Conservation (phyloP, 2,797 vertebrate genomes). For the Hozukius guyotensis region DNA sequence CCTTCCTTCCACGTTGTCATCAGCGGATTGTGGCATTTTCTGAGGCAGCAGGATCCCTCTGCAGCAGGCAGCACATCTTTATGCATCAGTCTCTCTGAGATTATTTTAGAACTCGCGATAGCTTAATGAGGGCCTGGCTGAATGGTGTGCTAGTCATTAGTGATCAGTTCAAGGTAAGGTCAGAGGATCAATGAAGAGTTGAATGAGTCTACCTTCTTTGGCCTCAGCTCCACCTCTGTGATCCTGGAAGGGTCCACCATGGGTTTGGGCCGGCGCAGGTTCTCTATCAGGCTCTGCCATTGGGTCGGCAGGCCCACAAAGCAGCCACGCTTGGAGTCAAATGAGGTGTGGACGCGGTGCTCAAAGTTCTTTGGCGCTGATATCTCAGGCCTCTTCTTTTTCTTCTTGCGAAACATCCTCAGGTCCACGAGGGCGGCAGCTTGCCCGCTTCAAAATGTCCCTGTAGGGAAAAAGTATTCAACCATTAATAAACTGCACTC, state of each 20-base stretch:
- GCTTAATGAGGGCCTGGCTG: not conserved
- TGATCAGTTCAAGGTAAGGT: slow-evolving; percentile 22
- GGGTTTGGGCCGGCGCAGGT: slow-evolving; percentile 92
- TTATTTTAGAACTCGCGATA: not conserved
- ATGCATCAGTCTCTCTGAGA: not conserved
- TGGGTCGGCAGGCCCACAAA: slow-evolving; percentile 96
- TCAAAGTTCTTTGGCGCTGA: slow-evolving; percentile 97
- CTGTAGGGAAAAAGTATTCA: slow-evolving; percentile 39
- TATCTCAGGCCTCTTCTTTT: slow-evolving; percentile 99
- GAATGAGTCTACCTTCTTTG: slow-evolving; percentile 90
- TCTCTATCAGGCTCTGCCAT: slow-evolving; percentile 98
- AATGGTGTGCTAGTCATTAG: not conserved
- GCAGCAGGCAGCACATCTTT: slow-evolving; percentile 9
- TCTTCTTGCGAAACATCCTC: slow-evolving; percentile 98
- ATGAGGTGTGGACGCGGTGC: slow-evolving; percentile 97
- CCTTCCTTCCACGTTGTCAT: slow-evolving; percentile 43
- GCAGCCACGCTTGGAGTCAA: slow-evolving; percentile 92
- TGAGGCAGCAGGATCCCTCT: slow-evolving; percentile 50
- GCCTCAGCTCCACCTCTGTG: slow-evolving; percentile 94
- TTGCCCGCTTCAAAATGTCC: slow-evolving; percentile 59
- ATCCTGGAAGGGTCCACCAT: slow-evolving; percentile 98
- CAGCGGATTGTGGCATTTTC: slow-evolving; percentile 57
- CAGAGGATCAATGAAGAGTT: slow-evolving; percentile 23
- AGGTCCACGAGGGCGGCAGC: slow-evolving; percentile 60
- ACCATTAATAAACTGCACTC: slow-evolving; percentile 11